Evolutionary conservation across 1,140 invertebrate species (phyloP), one percentile per base, ranked within the genome.

Genomic region (Ctenoplectra terminalis): DNA sequence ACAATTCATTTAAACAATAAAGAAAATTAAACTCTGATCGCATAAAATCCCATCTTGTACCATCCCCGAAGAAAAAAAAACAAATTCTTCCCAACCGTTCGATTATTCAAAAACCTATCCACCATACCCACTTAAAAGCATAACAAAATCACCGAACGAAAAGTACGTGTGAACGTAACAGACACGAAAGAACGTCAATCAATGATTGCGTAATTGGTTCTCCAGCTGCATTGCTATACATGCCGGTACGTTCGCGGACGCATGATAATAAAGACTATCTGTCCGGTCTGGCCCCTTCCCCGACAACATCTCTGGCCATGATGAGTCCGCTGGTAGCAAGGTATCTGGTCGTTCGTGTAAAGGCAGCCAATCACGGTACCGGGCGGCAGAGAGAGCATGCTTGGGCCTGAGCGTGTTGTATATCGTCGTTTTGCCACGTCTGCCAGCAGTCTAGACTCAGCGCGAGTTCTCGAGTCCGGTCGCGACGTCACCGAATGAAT

Each of bases 351-450:
- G 82, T 78, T 81, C 81, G 85, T 85, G 71, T 61, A 80, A 81
- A 75, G 70, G 71, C 54, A 82, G 67, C 84, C 85, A 88, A 85
- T 80, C 69, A 72, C 48, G 67, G 69, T 50, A 63, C 74, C 63
- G 61, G 78, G 82, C 76, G 84, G 80, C 72, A 66, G 88, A 86
- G 70, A 72, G 60, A 31, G 52, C 73, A 61, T 66, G 76, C 63
- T 74, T 37, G 67, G 67, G 54, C 69, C 76, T 67, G 60, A 69
- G 66, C 63, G 69, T 71, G 72, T 78, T 87, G 88, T 84, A 83
- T 85, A 88, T 91, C 88, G 88, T 91, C 85, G 90, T 92, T 92
- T 92, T 91, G 90, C 87, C 89, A 90, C 85, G 91, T 92, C 90
- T 92, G 89, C 91, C 89, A 81, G 86, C 90, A 90, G 91, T 92